Percentiles rank a stretch among this genome's conserved stretches.
These are phyloP conservation scores for Yponomeuta plumbellus DNA, from an alignment of 2,888 invertebrate genomes.

Conservation along the genomic window DNA sequence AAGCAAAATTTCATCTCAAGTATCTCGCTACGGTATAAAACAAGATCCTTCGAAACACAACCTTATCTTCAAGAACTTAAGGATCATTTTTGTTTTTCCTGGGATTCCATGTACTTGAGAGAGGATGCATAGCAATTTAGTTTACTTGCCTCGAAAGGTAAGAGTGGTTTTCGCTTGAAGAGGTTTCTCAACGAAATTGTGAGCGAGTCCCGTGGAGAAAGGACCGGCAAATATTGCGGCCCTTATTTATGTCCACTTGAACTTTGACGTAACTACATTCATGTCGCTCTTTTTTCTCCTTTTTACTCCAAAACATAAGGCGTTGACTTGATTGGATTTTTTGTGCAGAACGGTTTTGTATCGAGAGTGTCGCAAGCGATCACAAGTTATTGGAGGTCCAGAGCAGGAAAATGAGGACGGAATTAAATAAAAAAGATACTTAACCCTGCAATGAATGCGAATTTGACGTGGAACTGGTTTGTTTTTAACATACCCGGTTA, in stretches of 20 bases:
- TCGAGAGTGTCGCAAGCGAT: not conserved
- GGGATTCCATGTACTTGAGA: not conserved
- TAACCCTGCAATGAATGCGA: too few relatives aligned
- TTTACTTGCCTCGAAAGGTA: conserved; percentile 25
- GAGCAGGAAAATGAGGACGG: not conserved
- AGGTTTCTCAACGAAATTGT: conserved; percentile 43
- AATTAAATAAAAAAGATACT: not conserved
- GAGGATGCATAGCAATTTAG: not conserved
- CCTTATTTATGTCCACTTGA: conserved; percentile 75
- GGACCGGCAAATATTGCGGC: conserved; percentile 67
- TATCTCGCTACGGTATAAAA: conserved; percentile 31
- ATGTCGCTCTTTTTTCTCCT: conserved; percentile 30
- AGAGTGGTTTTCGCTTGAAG: conserved; percentile 31
- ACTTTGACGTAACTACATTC: conserved; percentile 61
- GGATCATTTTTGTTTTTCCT: not conserved
- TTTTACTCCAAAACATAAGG: conserved; percentile 48
- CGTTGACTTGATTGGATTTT: conserved; percentile 39
- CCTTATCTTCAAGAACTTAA: conserved; percentile 32
- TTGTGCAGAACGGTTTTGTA: conserved; percentile 16
- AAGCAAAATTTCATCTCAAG: conserved; percentile 55
- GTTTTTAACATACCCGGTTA: too few relatives aligned
- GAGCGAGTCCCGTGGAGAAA: conserved; percentile 52
- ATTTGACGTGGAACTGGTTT: too few relatives aligned
- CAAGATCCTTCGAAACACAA: conserved; percentile 42
- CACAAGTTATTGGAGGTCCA: not conserved